Base-by-base conservation (phyloP, 2,797 vertebrate genomes). In the Margarornis squamiger region DNA sequence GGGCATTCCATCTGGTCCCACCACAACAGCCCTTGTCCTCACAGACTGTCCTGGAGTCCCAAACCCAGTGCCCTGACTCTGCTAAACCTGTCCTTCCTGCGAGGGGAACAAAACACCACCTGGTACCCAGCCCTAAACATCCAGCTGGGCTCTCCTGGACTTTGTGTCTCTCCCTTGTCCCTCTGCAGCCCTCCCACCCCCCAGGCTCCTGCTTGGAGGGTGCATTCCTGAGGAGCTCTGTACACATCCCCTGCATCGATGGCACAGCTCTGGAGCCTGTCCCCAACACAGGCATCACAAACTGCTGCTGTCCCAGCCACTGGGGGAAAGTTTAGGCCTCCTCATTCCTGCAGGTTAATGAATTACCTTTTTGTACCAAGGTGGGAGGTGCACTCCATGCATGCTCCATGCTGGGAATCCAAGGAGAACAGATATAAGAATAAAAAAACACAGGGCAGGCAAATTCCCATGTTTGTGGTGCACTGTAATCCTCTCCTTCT, bases 281-380 rank as follows among this genome's bases (percentile, higher is more conserved):
- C 48, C 58, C 76, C 16, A 1, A 4, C 65, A n/a, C 2, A 7
- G 32, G 43, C 30, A 27, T 12, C 68, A 11, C 6, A 58, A 82
- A 4, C 86, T 81, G 66, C 78, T 62, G 85, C 61, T 49, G 4
- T 23, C 5, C 0, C 74, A 4, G 72, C 1, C 4, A 80, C 81
- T 80, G 48, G 93, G 91, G 84, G 75, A 95, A 94, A 78, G 95
- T 95, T 91, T 79, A 71, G 45, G 48, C 48, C 67, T 88, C 71
- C 59, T 90, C 4, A 2, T 66, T 71, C 43, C 38, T 43, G 22
- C 73, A 46, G 76, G 94, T 95, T 97, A 96, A 95, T 97, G 67
- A 94, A 15, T 95, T 76, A 95, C 90, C 70, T 78, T 55, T 8
- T 1, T 46, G 86, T 57, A 38, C 29, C 30, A 1, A 36, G 58